A percentile compares a stretch with the other conserved stretches of the same genome.
Evolutionary conservation across 1,140 invertebrate genomes (phyloP).

Genomic region (Trichonephila clavipes): DNA sequence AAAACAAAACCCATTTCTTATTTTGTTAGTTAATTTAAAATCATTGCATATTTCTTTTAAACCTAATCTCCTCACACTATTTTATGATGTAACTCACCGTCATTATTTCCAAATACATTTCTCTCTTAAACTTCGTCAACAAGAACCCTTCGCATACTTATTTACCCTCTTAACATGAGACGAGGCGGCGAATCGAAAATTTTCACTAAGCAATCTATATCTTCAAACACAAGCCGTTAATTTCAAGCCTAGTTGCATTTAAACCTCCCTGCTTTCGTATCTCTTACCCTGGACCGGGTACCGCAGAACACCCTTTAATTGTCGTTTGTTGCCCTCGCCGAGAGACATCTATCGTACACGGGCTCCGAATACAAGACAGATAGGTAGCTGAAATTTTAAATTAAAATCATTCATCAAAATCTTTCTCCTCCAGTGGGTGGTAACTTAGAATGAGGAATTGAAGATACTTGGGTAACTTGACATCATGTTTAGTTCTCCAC

Average conservation of each 20-base stretch:
- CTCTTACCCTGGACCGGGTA: not conserved
- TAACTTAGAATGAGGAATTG: not conserved
- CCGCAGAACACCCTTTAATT: slow-evolving; percentile 2
- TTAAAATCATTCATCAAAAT: slow-evolving; percentile 61
- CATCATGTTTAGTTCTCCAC: not conserved
- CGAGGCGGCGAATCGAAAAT: too few species aligned
- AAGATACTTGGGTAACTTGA: not conserved
- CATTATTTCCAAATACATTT: too few species aligned
- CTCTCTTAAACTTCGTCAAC: too few species aligned
- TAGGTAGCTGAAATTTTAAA: slow-evolving; percentile 43
- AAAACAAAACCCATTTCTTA: too few species aligned
- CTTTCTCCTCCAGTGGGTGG: not conserved
- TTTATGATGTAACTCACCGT: too few species aligned
- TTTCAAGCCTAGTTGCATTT: not conserved
- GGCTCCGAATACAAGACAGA: slow-evolving; percentile 15
- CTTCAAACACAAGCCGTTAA: not conserved
- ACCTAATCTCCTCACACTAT: too few species aligned
- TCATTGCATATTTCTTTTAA: too few species aligned
- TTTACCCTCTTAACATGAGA: too few species aligned
- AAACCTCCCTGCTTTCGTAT: not conserved
- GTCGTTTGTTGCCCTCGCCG: not conserved
- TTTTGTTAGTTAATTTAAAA: too few species aligned
- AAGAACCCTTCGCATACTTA: too few species aligned
- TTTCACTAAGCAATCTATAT: not conserved
- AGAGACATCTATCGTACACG: slow-evolving; percentile 13